Conservation (phyloP, 2,113 vertebrate species). For the Notothenia rossii region DNA sequence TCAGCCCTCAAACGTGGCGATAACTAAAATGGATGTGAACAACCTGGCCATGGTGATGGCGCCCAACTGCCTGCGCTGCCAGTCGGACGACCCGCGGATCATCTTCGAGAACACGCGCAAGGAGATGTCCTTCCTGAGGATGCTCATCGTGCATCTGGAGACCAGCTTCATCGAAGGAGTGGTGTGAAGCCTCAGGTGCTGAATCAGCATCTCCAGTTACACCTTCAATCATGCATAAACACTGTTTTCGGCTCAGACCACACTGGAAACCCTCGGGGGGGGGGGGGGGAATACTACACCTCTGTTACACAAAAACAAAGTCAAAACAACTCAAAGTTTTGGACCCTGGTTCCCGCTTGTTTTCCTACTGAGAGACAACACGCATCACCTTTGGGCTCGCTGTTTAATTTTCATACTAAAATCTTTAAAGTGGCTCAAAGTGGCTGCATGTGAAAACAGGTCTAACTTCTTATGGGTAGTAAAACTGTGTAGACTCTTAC, state of each 20-base stretch:
- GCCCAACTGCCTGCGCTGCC: slow-evolving; percentile 92
- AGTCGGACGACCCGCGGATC: slow-evolving; percentile 90
- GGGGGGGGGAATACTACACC: slow-evolving; percentile 28
- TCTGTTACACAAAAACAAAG: slow-evolving; percentile 23
- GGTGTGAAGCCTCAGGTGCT: slow-evolving; percentile 74
- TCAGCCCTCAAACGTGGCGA: slow-evolving; percentile 90
- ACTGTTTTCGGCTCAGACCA: slow-evolving; percentile 61
- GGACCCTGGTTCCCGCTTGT: slow-evolving; percentile 14
- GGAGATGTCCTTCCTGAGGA: slow-evolving; percentile 93
- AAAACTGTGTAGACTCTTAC: slow-evolving; percentile 35
- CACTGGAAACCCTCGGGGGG: slow-evolving; percentile 66
- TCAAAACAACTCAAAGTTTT: slow-evolving; percentile 38
- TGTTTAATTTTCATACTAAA: slow-evolving; percentile 41
- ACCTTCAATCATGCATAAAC: slow-evolving; percentile 51
- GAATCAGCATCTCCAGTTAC: background rate
- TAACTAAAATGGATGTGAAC: slow-evolving; percentile 95
- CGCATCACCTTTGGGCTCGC: slow-evolving; percentile 28
- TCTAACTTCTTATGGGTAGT: slow-evolving; percentile 33
- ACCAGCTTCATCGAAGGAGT: slow-evolving; percentile 88
- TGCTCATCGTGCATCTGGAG: slow-evolving; percentile 93
- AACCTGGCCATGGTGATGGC: slow-evolving; percentile 97
- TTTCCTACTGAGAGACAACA: slow-evolving; percentile 19
- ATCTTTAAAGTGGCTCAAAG: slow-evolving; percentile 41
- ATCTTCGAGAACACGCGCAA: slow-evolving; percentile 95
- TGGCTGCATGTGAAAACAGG: slow-evolving; percentile 54